These are phyloP conservation scores for Flexamia atlantica DNA, from an alignment of 2,888 invertebrate species.

Conservation along the genomic window DNA sequence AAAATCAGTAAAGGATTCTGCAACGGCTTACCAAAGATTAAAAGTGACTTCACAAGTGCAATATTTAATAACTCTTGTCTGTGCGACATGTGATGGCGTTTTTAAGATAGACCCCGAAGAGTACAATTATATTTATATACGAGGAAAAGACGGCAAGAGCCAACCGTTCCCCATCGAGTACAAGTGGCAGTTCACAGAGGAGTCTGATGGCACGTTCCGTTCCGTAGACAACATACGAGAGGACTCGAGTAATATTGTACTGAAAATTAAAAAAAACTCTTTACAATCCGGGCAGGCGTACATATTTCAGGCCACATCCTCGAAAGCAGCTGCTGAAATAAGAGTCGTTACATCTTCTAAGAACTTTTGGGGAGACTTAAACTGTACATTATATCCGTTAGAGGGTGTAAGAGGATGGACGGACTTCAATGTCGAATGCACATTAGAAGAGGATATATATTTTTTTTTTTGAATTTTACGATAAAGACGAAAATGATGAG, in stretches of 20 bases:
- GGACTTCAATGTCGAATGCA: background rate
- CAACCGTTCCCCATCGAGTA: background rate
- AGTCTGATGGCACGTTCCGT: background rate
- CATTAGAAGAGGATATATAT: background rate
- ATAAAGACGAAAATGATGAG: slow-evolving; percentile 9
- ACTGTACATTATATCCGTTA: too few species aligned
- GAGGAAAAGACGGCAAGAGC: background rate
- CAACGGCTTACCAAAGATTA: background rate
- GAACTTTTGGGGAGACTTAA: too few species aligned
- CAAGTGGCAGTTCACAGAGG: background rate
- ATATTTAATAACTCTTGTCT: background rate
- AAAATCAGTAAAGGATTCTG: background rate
- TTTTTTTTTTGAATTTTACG: slow-evolving; percentile 14
- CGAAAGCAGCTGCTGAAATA: background rate
- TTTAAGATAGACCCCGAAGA: background rate
- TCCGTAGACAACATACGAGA: background rate
- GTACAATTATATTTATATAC: background rate
- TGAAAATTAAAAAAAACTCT: slow-evolving; percentile 16
- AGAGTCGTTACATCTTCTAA: background rate
- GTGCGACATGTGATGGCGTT: background rate
- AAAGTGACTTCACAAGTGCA: background rate
- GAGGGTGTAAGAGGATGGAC: too few species aligned
- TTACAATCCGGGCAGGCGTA: background rate
- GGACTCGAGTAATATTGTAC: background rate
- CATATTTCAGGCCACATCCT: too few species aligned